Percentiles rank a stretch among this genome's conserved stretches.
These are phyloP conservation scores for Drosophila teissieri DNA, from an alignment of 1,140 invertebrate genomes.

Conservation along the genomic window DNA sequence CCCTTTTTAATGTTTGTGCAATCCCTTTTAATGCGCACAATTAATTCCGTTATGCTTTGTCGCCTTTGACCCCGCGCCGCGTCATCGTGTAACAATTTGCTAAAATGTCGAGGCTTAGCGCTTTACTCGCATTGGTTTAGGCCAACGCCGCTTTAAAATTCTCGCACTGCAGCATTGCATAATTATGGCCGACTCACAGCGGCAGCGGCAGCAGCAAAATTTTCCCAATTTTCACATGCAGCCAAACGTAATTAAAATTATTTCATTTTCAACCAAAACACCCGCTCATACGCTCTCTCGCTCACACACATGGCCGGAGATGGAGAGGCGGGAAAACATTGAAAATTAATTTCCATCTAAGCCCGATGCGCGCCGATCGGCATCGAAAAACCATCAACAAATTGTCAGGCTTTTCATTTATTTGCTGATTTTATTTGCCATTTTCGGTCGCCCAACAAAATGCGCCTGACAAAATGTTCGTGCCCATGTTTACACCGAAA, in stretches of 20 bases:
- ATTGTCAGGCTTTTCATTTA: conserved; percentile 68
- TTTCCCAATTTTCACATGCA: conserved; percentile 54
- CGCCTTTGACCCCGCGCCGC: conserved; percentile 59
- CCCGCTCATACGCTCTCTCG: not conserved
- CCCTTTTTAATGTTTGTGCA: conserved; percentile 69
- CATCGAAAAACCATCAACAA: conserved; percentile 70
- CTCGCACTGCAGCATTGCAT: conserved; percentile 64
- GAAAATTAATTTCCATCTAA: conserved; percentile 71
- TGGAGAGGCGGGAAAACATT: conserved; percentile 50
- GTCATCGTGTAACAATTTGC: conserved; percentile 51
- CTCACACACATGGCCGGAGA: conserved; percentile 23
- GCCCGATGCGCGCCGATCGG: conserved; percentile 15
- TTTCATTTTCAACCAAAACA: conserved; percentile 41
- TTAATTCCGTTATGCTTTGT: conserved; percentile 77
- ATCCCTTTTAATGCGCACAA: conserved; percentile 74
- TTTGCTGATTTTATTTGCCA: conserved; percentile 67
- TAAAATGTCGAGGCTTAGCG: conserved; percentile 65
- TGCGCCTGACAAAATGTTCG: conserved; percentile 38
- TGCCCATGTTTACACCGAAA: conserved; percentile 55
- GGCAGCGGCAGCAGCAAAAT: conserved; percentile 22
- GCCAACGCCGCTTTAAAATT: conserved; percentile 35
- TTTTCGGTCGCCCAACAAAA: conserved; percentile 25
- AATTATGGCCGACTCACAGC: conserved; percentile 63
- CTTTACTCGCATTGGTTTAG: conserved; percentile 42
- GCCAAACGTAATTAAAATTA: conserved; percentile 67